Evolutionary conservation across 1,140 invertebrate species (phyloP), one percentile per base, ranked within the genome.

Genomic region (Trachymyrmex septentrionalis): DNA sequence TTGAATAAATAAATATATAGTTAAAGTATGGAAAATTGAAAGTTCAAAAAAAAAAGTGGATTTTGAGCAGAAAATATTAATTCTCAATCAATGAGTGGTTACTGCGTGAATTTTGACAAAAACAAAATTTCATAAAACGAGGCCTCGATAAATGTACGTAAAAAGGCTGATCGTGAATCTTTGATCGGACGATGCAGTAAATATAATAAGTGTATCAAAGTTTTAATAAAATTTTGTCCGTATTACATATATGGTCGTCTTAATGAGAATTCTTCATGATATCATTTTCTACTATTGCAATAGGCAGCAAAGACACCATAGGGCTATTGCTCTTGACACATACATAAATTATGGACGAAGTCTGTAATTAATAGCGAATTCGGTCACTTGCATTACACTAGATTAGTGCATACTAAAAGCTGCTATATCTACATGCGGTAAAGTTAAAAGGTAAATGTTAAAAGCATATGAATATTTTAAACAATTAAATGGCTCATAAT

Each of bases 121-220:
- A 63, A 16, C 1, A n/a, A 64, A 63, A 64, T 19, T 77, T 77
- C 59, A 38, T 77, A 64, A 77, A 77, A 48, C 24, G 12, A 63
- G 3, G 19, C 3, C 19, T 64, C 24, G 38, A 34, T 44, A 44
- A 44, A 44, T 44, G 10, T 67, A 44, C 14, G n/a, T 48, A 77
- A 63, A 19, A 34, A 64, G 16, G 14, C 44, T 50, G 16, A 7
- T 63, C 4, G 38, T 50, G 38, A 77, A 77, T 64, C 10, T 77
- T 30, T 48, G 9, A 64, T 77, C 59, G 16, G 5, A 67, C 34
- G 19, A 44, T 2, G 34, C 16, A 10, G 19, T 38, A 67, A 21
- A 67, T n/a, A n/a, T n/a, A n/a, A n/a, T 38, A 21, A 38, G n/a
- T 1, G n/a, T 67, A 38, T 67, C 34, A 67, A 67, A 67, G 5